Evolutionary conservation across 1,140 invertebrate species (phyloP).

Genomic region (Amyelois transitella): DNA sequence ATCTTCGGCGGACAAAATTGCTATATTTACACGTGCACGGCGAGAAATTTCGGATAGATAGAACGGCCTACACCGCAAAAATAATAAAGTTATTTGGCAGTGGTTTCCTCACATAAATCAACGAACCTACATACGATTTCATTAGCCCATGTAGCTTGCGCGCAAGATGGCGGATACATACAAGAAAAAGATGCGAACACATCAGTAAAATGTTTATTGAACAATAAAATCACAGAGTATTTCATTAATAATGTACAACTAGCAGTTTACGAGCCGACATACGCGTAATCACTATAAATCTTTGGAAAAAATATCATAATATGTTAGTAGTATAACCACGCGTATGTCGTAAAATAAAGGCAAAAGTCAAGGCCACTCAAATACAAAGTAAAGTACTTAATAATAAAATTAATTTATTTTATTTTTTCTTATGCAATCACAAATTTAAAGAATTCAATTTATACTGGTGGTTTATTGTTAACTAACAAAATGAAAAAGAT

Average conservation of each 20-base stretch:
- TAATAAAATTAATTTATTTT: neutral
- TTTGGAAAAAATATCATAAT: conserved; percentile 8
- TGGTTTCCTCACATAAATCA: neutral
- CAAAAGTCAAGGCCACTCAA: neutral
- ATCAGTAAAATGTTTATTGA: conserved; percentile 47
- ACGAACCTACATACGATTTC: neutral
- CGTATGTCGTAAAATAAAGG: neutral
- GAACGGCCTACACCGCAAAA: neutral
- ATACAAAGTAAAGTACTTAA: neutral
- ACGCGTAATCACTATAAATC: conserved; percentile 33
- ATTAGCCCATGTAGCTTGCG: neutral
- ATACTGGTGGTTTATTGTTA: no score
- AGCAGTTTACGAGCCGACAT: conserved; percentile 24
- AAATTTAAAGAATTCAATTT: no score
- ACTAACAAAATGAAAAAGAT: no score
- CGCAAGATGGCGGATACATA: neutral
- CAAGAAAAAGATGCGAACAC: conserved; percentile 2
- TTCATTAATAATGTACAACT: conserved; percentile 38
- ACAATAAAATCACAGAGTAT: conserved; percentile 45
- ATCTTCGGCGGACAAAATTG: no score
- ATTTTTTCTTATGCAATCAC: no score
- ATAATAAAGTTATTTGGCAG: neutral
- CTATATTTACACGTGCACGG: neutral
- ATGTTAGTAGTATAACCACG: neutral
- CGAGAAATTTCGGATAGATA: neutral